Conservation (phyloP, 2,888 invertebrate species). For the Cosmia pyralina region DNA sequence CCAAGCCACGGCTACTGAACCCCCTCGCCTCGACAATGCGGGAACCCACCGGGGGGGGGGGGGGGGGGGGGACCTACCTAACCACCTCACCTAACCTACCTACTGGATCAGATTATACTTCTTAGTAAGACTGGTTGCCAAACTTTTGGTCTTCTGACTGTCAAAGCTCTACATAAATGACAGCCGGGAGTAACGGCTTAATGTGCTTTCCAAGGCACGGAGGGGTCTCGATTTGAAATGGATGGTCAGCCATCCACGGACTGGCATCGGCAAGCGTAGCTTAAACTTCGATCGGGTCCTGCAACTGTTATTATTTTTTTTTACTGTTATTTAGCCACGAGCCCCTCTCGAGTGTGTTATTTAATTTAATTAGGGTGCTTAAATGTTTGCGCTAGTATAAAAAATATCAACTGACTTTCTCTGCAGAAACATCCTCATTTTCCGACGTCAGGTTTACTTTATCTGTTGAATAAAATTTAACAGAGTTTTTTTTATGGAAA, state of each 20-base stretch:
- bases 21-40: no score
- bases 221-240: not conserved
- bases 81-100: no score
- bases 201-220: no score
- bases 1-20: no score
- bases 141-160: not conserved
- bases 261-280: not conserved
- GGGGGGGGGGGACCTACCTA: no score
- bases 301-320: not conserved
- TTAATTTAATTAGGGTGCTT: not conserved
- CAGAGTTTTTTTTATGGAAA: no score
- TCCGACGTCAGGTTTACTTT: not conserved
- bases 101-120: not conserved
- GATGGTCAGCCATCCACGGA: not conserved
- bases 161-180: not conserved
- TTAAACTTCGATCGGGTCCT: not conserved
- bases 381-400: not conserved
- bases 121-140: not conserved
- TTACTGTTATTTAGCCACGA: no score
- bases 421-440: not conserved
- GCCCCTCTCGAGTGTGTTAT: not conserved
- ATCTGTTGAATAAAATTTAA: no score
- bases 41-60: no score
- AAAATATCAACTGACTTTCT: not conserved
- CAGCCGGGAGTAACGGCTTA: not conserved